Evolutionary conservation across 2,888 invertebrate species (phyloP), one percentile per base, ranked within the genome.

Genomic region (Gymnosoma rotundatum): DNA sequence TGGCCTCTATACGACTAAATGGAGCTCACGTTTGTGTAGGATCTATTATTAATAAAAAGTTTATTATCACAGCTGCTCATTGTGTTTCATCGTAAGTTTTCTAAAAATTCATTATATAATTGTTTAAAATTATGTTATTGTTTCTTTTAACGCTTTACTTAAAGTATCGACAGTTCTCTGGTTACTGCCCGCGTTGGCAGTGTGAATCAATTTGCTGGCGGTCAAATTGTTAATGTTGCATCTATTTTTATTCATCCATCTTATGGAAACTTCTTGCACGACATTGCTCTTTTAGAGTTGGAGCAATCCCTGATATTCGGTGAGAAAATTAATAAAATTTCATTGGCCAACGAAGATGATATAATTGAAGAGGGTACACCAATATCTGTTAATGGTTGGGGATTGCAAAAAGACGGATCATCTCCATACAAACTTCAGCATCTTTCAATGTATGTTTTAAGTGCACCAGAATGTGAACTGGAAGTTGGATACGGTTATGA

Each of bases 371-470:
- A 86, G 18, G 88, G 88, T 7, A 87, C 88, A 3, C 63, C 86
- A 0, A 88, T 92, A 6, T 80, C 87, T 54, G 87, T 90, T 3
- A 85, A 89, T 25, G 92, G 92, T 14, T 92, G 92, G 92, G 92
- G 92, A 56, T 83, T 89, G 3, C 72, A 83, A 3, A 18, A 82
- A 21, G 86, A 86, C 12, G 91, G 90, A 9, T 64, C 56, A 0
- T 78, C 88, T 2, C 87, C 89, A 20, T 88, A 88, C 72, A 89
- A 87, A 63, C 85, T 91, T 8, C 91, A 92, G 83, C 88, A 88
- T 61, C 86, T 88, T 70, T 88, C 87, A 25, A 83, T 90, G 74
- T 87, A 78, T 14, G 88, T 89, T 8, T 48, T 91, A 20, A 86
- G 87, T 48, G 69, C 78, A 0, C 52, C 85, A 0, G 70, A 70